Evolutionary conservation across 2,113 vertebrate genomes (phyloP).

Genomic region (Heterotilapia buettikoferi): DNA sequence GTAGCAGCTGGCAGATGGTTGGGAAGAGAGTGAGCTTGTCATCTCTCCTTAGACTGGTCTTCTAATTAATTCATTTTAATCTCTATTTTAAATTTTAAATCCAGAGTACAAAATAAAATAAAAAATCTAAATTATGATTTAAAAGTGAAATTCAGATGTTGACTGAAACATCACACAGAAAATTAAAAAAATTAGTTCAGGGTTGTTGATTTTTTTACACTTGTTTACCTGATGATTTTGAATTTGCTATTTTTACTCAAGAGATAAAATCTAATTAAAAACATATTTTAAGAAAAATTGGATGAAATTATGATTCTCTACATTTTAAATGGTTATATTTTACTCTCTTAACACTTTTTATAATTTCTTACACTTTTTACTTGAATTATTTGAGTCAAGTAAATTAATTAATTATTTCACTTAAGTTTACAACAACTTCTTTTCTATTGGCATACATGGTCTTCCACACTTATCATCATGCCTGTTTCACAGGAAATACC

Average conservation of each 20-base stretch:
- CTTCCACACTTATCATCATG: not conserved
- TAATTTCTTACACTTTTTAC: accelerated
- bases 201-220: not conserved
- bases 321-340: not conserved
- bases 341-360: not conserved
- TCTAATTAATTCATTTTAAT: too few species aligned
- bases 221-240: accelerated
- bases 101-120: not conserved
- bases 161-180: not conserved
- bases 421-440: not conserved
- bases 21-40: not conserved
- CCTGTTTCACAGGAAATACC: not conserved
- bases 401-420: not conserved
- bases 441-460: not conserved
- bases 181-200: accelerated
- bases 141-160: not conserved
- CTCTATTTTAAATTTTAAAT: accelerated
- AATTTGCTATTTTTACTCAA: not conserved
- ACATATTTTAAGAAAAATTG: accelerated
- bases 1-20: not conserved
- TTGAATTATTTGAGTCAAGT: not conserved
- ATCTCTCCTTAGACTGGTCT: not conserved
- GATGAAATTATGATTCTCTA: not conserved
- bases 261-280: not conserved
- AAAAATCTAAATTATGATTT: accelerated